These are phyloP conservation scores for Orestias chungarensis DNA, from an alignment of 2,797 vertebrate species.

Conservation along the genomic window DNA sequence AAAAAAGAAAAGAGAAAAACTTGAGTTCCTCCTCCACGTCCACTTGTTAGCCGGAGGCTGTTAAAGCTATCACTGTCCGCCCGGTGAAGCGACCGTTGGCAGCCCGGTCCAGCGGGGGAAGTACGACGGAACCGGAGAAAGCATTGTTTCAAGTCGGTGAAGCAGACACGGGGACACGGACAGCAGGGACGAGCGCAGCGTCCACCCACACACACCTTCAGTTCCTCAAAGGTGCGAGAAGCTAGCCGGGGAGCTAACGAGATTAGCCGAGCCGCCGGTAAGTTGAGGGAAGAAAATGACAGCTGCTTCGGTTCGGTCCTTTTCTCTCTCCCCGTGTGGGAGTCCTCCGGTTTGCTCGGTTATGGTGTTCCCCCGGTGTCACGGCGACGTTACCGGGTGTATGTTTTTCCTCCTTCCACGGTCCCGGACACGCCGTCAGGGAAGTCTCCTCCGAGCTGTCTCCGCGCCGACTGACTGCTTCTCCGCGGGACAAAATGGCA, in stretches of 20 bases:
- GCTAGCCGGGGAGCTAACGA: conserved; percentile 58
- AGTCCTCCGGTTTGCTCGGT: conserved; percentile 30
- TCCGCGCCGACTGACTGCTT: conserved; percentile 40
- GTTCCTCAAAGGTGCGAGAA: conserved; percentile 7
- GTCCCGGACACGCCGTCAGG: conserved; percentile 20
- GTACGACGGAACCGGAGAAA: conserved; percentile 21
- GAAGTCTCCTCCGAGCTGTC: conserved; percentile 46
- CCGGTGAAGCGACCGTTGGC: conserved; percentile 29
- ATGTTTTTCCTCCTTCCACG: not conserved
- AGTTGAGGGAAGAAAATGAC: conserved; percentile 58
- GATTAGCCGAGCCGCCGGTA: conserved; percentile 15
- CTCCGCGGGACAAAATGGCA: conserved; percentile 85
- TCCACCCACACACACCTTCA: conserved; percentile 2
- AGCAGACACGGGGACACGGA: conserved; percentile 8
- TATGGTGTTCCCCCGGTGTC: conserved; percentile 20
- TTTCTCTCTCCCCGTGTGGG: conserved; percentile 14
- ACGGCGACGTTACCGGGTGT: conserved; percentile 23
- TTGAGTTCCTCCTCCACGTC: conserved; percentile 69
- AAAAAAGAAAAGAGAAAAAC: conserved; percentile 8
- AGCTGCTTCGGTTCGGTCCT: conserved; percentile 22
- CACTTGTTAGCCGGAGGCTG: conserved; percentile 61
- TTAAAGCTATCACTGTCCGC: conserved; percentile 34
- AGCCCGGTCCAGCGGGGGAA: conserved; percentile 32
- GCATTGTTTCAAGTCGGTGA: conserved; percentile 39
- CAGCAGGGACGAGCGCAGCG: conserved; percentile 44